Evolutionary conservation across 2,797 vertebrate species (phyloP).

Genomic region (Garrulus glandarius): DNA sequence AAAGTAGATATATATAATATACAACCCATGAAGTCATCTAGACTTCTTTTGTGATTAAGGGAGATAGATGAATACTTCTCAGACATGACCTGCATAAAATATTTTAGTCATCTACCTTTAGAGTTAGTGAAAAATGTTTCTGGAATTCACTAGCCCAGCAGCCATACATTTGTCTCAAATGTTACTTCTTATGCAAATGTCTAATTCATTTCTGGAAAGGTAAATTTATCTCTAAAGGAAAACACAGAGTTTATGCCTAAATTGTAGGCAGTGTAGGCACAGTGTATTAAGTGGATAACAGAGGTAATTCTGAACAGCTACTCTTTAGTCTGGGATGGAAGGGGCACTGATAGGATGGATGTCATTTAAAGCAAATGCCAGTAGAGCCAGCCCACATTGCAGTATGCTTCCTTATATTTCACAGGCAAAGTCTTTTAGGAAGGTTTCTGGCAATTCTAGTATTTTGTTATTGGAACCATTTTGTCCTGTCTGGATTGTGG

Average conservation of each 20-base stretch:
- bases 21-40: neutral
- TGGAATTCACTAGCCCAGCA: neutral
- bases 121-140: neutral
- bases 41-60: neutral
- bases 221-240: neutral
- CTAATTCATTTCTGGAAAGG: neutral
- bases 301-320: neutral
- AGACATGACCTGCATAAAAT: neutral
- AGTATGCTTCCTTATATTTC: neutral
- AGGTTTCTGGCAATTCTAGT: neutral
- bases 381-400: neutral
- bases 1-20: neutral
- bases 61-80: neutral
- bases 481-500: neutral
- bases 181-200: neutral
- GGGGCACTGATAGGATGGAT: neutral
- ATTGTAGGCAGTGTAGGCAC: neutral
- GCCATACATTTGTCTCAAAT: neutral
- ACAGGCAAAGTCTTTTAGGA: neutral
- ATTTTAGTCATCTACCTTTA: neutral
- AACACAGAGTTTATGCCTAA: neutral
- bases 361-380: neutral
- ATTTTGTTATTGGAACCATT: neutral
- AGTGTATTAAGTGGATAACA: neutral
- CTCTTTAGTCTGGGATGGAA: neutral